These are phyloP conservation scores for Allolobophora icterica DNA, from an alignment of 2,888 invertebrate genomes.

Conservation along the genomic window DNA sequence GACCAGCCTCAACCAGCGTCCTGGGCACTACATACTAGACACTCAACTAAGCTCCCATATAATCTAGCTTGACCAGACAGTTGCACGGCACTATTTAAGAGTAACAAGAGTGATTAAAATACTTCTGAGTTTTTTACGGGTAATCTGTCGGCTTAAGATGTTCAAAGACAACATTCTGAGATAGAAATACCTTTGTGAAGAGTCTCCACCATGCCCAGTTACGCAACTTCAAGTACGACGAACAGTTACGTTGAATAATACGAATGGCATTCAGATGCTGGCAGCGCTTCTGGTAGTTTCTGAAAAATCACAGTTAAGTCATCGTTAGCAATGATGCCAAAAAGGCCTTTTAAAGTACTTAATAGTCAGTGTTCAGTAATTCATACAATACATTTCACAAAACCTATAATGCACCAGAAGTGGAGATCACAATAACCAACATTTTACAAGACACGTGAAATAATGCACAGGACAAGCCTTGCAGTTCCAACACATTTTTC, in stretches of 20 bases:
- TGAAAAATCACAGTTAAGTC: constrained; percentile 48
- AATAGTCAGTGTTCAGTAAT: not conserved
- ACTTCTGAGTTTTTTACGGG: not conserved
- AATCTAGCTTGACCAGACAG: no score
- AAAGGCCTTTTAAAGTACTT: not conserved
- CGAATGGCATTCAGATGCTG: constrained; percentile 98
- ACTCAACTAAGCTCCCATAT: not conserved
- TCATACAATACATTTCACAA: not conserved
- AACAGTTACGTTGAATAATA: constrained; percentile 97
- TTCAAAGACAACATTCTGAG: not conserved
- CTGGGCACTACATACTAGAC: not conserved
- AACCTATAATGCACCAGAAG: not conserved
- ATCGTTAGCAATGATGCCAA: not conserved
- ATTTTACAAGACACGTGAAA: no score
- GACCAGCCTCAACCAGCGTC: not conserved
- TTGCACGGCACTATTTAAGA: no score
- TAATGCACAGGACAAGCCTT: not conserved
- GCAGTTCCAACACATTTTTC: not conserved
- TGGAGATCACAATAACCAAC: not conserved
- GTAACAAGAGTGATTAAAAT: not conserved
- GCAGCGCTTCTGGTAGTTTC: constrained; percentile 92
- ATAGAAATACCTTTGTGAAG: constrained; percentile 82
- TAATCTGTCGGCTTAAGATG: not conserved
- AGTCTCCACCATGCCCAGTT: constrained; percentile 99
- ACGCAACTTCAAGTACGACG: constrained; percentile 93